Conservation (phyloP, 2,888 invertebrate genomes). For the Trichopoda pennipes region DNA sequence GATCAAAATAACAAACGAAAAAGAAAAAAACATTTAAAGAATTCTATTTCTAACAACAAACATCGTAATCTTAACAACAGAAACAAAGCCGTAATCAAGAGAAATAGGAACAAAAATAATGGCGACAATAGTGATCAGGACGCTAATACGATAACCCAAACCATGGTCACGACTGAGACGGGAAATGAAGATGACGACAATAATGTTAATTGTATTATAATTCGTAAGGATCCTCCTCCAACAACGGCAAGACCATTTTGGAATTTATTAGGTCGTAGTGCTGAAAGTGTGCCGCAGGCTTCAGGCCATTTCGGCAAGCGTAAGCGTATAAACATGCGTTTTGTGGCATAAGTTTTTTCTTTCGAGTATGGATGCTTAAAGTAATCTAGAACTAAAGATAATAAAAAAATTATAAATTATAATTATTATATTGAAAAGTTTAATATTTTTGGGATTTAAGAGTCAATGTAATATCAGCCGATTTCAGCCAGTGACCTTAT, state of each 20-base stretch:
- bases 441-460: too few relatives aligned
- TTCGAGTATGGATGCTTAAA: background rate
- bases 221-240: slow-evolving; percentile 72
- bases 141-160: slow-evolving; percentile 41
- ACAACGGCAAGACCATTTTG: slow-evolving; percentile 77
- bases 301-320: slow-evolving; percentile 73
- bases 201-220: slow-evolving; percentile 75
- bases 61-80: background rate
- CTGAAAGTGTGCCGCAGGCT: slow-evolving; percentile 45
- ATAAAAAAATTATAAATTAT: slow-evolving; percentile 11
- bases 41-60: slow-evolving; percentile 6
- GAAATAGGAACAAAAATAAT: slow-evolving; percentile 42
- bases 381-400: background rate
- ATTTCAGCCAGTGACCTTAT: background rate
- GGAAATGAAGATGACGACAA: slow-evolving; percentile 37
- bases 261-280: slow-evolving; percentile 74
- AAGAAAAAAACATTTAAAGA: background rate
- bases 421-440: too few relatives aligned
- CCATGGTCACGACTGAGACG: slow-evolving; percentile 50
- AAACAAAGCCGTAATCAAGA: slow-evolving; percentile 13
- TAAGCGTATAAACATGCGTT: slow-evolving; percentile 74
- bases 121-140: slow-evolving; percentile 30
- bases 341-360: slow-evolving; percentile 70
- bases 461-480: too few relatives aligned
- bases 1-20: background rate